Percentiles rank a stretch among this genome's conserved stretches.
These are phyloP conservation scores for Parochlus steinenii DNA, from an alignment of 2,888 invertebrate genomes.

Conservation along the genomic window DNA sequence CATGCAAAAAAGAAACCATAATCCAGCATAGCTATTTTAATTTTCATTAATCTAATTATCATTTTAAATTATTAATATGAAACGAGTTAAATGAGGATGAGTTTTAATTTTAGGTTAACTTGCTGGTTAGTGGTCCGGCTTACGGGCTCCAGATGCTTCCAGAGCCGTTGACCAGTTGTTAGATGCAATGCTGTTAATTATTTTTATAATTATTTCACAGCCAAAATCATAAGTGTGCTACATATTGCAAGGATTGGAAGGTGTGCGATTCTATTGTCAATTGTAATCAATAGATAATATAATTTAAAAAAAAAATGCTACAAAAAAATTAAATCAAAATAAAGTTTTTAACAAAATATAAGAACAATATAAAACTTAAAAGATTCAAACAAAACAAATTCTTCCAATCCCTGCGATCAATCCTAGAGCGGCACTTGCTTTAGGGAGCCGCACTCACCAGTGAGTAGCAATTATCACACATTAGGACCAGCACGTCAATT, in stretches of 20 bases:
- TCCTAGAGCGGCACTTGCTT: background rate
- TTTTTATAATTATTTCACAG: too few relatives aligned
- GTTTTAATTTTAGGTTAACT: too few relatives aligned
- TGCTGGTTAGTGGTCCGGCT: too few relatives aligned
- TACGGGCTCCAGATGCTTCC: too few relatives aligned
- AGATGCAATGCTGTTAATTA: too few relatives aligned
- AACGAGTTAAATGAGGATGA: too few relatives aligned
- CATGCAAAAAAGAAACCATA: conserved; percentile 8
- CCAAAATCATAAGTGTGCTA: too few relatives aligned
- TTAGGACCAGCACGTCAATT: conserved; percentile 89
- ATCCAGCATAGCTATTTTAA: too few relatives aligned
- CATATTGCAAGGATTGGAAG: too few relatives aligned
- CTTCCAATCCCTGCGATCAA: background rate
- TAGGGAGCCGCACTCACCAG: conserved; percentile 52
- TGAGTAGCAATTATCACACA: conserved; percentile 95
- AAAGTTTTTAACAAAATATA: conserved; percentile 1
- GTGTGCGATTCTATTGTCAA: too few relatives aligned
- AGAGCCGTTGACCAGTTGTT: too few relatives aligned
- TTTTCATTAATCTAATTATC: conserved; percentile 1
- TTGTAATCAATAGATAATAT: conserved; percentile 4
- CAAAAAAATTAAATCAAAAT: conserved; percentile 4
- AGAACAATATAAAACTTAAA: conserved; percentile 2
- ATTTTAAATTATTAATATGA: background rate
- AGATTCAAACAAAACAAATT: conserved; percentile 2
- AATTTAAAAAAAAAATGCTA: conserved; percentile 13